phyloP scores from a whole-genome alignment of 1,140 invertebrate genomes.

The Leptoteleia sp. region DNA sequence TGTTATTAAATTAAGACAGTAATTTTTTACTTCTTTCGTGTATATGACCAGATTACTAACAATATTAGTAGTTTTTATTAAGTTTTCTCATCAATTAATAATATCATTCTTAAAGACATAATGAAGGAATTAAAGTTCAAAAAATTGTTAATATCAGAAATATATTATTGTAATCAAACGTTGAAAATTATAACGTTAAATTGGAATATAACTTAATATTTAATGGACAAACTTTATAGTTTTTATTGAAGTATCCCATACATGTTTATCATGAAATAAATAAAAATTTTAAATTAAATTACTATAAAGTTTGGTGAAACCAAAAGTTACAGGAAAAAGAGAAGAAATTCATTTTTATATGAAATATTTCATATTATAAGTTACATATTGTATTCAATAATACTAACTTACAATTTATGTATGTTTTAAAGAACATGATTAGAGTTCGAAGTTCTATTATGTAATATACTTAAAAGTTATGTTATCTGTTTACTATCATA shows the following conservation, averaged over 20 bases:
- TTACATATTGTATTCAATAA: constrained; percentile 75
- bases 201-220: too few relatives aligned
- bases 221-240: constrained; percentile 19
- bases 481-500: constrained; percentile 67
- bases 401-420: constrained; percentile 77
- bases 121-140: too few relatives aligned
- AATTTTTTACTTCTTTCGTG: too few relatives aligned
- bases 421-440: constrained; percentile 62
- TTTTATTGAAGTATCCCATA: background rate
- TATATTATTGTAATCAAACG: too few relatives aligned
- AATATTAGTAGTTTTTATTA: too few relatives aligned
- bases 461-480: constrained; percentile 61
- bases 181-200: too few relatives aligned
- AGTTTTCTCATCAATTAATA: too few relatives aligned
- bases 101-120: too few relatives aligned
- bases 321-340: constrained; percentile 29
- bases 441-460: constrained; percentile 60
- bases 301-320: constrained; percentile 15
- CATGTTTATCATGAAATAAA: constrained; percentile 3
- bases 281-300: constrained; percentile 9
- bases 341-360: constrained; percentile 64
- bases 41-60: too few relatives aligned
- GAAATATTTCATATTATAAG: constrained; percentile 77
- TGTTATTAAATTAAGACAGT: too few relatives aligned
- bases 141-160: too few relatives aligned